These are phyloP conservation scores for Anthopleura sola DNA, from an alignment of 64 coral and sea anemone genomes.

Conservation along the genomic window DNA sequence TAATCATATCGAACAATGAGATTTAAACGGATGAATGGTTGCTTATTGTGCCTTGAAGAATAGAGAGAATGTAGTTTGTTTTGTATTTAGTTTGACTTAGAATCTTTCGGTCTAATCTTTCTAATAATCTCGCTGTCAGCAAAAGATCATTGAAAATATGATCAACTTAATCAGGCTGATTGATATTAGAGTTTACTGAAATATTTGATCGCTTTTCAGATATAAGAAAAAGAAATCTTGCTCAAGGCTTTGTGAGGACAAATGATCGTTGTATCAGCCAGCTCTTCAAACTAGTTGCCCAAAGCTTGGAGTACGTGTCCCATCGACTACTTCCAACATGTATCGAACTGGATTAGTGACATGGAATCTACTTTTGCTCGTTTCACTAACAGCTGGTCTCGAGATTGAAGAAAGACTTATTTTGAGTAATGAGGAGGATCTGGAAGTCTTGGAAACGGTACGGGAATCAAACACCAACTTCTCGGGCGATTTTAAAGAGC, in stretches of 20 bases:
- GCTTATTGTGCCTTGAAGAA: neutral
- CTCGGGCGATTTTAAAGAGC: neutral
- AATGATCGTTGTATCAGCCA: neutral
- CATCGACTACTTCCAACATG: neutral
- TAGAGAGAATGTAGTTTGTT: neutral
- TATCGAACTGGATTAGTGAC: neutral
- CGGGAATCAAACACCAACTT: conserved; percentile 12
- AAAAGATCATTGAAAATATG: neutral
- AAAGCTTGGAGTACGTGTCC: neutral
- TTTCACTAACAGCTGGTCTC: neutral
- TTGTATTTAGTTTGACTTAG: neutral
- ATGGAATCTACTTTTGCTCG: neutral
- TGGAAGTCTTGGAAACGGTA: neutral
- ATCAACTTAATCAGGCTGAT: neutral
- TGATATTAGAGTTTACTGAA: neutral
- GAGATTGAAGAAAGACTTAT: neutral
- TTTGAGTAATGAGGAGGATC: neutral
- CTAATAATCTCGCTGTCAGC: neutral
- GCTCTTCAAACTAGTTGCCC: neutral
- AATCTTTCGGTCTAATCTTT: neutral
- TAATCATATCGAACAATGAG: neutral
- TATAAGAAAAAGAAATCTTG: too few species aligned
- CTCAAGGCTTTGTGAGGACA: neutral
- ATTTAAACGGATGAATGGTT: conserved; percentile 6
- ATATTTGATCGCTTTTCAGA: neutral